Percentiles rank a stretch among this genome's conserved stretches.
Evolutionary conservation across 2,113 vertebrate genomes (phyloP).

Genomic region (Stigmatopora nigra): DNA sequence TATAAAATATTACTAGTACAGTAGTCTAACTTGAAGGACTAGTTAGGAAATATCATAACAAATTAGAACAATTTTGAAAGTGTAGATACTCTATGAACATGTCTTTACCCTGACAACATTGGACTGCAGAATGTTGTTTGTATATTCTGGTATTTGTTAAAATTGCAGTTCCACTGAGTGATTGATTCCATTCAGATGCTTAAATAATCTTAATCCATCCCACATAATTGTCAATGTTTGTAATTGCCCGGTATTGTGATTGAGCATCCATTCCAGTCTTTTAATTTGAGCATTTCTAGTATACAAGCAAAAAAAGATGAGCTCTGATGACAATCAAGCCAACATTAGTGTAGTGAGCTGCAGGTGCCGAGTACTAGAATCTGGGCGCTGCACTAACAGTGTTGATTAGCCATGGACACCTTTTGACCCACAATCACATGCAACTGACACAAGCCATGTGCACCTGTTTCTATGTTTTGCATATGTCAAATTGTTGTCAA

Average conservation of each 20-base stretch:
- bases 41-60: no score
- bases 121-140: background rate
- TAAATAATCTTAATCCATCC: background rate
- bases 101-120: constrained; percentile 24
- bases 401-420: constrained; percentile 58
- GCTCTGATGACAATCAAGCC: constrained; percentile 53
- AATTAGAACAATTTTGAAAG: no score
- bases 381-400: constrained; percentile 23
- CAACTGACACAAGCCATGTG: constrained; percentile 48
- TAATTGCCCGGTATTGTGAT: background rate
- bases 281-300: constrained; percentile 40
- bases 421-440: constrained; percentile 42
- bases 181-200: background rate
- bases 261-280: constrained; percentile 15
- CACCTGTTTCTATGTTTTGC: constrained; percentile 36
- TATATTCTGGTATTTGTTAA: constrained; percentile 9
- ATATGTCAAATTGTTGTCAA: constrained; percentile 54
- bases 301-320: constrained; percentile 46
- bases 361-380: constrained; percentile 44
- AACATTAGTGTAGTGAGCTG: constrained; percentile 37
- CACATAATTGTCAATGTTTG: background rate
- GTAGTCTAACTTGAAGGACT: no score
- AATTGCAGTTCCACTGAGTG: constrained; percentile 16
- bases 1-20: no score
- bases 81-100: background rate